Percentiles rank a stretch among this genome's conserved stretches.
Conservation (phyloP, 2,113 vertebrate genomes). For the Chaetodon auriga region DNA sequence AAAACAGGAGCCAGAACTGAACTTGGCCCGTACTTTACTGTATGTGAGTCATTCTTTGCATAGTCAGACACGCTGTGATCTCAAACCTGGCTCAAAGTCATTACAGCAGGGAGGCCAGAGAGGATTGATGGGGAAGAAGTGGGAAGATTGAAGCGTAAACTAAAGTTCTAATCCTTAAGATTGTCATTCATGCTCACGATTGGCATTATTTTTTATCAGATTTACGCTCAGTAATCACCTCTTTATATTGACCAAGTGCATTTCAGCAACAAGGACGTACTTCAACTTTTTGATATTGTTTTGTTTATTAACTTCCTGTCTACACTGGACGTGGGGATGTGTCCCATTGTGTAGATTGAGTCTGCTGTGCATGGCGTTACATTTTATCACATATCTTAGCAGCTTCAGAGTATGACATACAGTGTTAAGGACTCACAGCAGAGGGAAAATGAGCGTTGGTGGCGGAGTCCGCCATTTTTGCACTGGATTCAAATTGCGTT, state of each 20-base stretch:
- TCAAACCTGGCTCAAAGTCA: conserved; percentile 47
- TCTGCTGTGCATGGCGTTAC: neutral
- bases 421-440: neutral
- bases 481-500: neutral
- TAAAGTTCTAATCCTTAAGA: conserved; percentile 1
- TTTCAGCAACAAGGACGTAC: neutral
- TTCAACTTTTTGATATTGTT: neutral
- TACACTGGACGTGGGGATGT: too few species aligned
- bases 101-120: conserved; percentile 27
- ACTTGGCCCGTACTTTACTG: conserved; percentile 38
- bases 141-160: neutral
- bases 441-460: neutral
- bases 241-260: neutral
- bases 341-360: neutral
- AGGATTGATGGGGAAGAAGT: neutral
- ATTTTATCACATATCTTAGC: conserved; percentile 1
- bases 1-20: conserved; percentile 26
- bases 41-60: conserved; percentile 54
- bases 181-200: neutral
- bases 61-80: conserved; percentile 56
- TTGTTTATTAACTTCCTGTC: neutral
- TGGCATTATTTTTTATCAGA: neutral
- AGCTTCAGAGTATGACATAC: neutral
- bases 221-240: neutral
- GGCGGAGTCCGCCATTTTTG: neutral